A percentile compares a stretch with the other conserved stretches of the same genome.
Conservation (phyloP, 2,113 vertebrate genomes). For the Festucalex cinctus region DNA sequence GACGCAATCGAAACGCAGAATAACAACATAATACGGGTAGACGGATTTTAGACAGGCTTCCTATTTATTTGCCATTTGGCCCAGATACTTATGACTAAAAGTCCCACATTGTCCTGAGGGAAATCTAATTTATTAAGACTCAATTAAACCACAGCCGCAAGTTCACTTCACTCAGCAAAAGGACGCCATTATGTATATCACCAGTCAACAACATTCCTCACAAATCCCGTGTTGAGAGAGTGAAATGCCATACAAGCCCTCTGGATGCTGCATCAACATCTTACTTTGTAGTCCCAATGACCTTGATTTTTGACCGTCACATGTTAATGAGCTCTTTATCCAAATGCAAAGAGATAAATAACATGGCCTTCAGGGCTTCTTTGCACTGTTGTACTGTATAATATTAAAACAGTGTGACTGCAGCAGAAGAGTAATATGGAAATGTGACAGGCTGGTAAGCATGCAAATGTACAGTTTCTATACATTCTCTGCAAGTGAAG, state of each 20-base stretch:
- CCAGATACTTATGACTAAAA: slow-evolving; percentile 12
- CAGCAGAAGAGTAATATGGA: slow-evolving; percentile 39
- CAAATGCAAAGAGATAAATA: not conserved
- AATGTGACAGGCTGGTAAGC: slow-evolving; percentile 45
- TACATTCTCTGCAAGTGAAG: slow-evolving; percentile 17
- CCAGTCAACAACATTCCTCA: slow-evolving; percentile 41
- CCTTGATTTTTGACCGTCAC: not conserved
- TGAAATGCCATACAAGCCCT: slow-evolving; percentile 3
- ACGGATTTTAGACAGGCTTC: not conserved
- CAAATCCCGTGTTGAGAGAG: slow-evolving; percentile 13
- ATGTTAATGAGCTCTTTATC: not conserved
- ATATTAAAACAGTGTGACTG: not conserved
- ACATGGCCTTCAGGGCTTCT: not conserved
- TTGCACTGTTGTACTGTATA: not conserved
- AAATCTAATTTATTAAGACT: slow-evolving; percentile 35
- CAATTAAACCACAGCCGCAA: slow-evolving; percentile 20
- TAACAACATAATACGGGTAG: not conserved
- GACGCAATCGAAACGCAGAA: not conserved
- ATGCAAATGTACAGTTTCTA: slow-evolving; percentile 54
- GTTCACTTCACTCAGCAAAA: slow-evolving; percentile 18
- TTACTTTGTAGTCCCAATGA: not conserved
- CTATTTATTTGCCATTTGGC: slow-evolving; percentile 9
- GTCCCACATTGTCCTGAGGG: slow-evolving; percentile 14
- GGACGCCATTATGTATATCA: slow-evolving; percentile 17
- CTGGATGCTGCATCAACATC: not conserved